Evolutionary conservation across 2,888 invertebrate genomes (phyloP).

Genomic region (Folsomia candida): DNA sequence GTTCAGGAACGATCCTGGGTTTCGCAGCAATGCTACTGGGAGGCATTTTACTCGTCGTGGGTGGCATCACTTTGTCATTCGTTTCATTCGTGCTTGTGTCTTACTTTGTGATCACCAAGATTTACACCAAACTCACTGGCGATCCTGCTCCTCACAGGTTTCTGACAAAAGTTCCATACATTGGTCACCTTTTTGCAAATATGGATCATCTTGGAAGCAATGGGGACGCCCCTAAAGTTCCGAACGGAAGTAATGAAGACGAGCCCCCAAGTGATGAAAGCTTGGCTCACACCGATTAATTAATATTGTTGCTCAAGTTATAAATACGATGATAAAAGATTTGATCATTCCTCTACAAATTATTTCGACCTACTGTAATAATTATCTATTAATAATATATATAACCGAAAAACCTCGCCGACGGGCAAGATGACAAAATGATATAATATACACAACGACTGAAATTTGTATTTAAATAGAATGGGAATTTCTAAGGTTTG

Average conservation of each 20-base stretch:
- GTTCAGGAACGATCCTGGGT: slow-evolving; percentile 40
- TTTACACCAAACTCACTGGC: slow-evolving; percentile 34
- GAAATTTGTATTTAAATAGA: too few relatives aligned
- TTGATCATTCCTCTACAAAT: too few relatives aligned
- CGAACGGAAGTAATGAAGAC: slow-evolving; percentile 38
- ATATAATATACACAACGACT: too few relatives aligned
- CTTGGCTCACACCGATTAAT: slow-evolving; percentile 44
- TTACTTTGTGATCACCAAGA: slow-evolving; percentile 33
- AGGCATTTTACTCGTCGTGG: slow-evolving; percentile 35
- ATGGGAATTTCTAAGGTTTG: too few relatives aligned
- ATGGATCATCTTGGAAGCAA: slow-evolving; percentile 36
- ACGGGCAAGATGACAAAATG: too few relatives aligned
- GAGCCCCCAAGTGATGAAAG: slow-evolving; percentile 41
- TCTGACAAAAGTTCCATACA: slow-evolving; percentile 33
- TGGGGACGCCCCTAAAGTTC: slow-evolving; percentile 40
- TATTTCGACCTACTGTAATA: too few relatives aligned
- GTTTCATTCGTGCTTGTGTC: slow-evolving; percentile 34
- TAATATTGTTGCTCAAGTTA: background rate
- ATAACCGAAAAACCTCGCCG: too few relatives aligned
- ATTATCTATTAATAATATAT: too few relatives aligned
- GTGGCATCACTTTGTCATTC: slow-evolving; percentile 38
- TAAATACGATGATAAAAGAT: too few relatives aligned
- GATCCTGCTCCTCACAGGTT: slow-evolving; percentile 35
- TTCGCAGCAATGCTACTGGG: slow-evolving; percentile 39
- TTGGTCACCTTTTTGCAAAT: slow-evolving; percentile 37